Evolutionary conservation across 2,113 vertebrate species (phyloP).

Genomic region (Mus pahari): DNA sequence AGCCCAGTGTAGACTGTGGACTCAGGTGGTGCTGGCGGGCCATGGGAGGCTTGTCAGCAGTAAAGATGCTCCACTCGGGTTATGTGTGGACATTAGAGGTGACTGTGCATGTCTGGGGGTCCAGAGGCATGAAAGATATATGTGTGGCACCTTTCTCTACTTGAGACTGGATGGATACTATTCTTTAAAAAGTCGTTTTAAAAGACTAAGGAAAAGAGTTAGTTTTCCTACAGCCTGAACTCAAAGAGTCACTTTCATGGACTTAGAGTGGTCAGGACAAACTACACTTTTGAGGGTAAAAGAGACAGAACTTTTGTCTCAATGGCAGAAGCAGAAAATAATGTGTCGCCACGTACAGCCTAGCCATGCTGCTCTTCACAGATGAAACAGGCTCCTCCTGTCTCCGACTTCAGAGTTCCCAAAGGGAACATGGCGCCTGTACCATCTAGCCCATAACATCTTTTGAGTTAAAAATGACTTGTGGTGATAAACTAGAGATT

Average conservation of each 20-base stretch:
- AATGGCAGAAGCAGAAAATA: not conserved
- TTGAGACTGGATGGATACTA: not conserved
- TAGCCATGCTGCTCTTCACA: accelerated
- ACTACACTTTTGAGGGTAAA: not conserved
- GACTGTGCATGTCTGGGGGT: too few relatives aligned
- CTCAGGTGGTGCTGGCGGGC: not conserved
- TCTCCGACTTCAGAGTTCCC: not conserved
- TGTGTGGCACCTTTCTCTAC: too few relatives aligned
- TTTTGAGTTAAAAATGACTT: not conserved
- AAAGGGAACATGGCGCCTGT: not conserved
- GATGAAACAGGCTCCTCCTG: accelerated
- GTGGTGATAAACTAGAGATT: not conserved
- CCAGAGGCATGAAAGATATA: accelerated
- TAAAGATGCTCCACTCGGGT: not conserved
- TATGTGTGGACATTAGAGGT: too few relatives aligned
- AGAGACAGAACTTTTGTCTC: not conserved
- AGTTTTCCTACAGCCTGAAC: not conserved
- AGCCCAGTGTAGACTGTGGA: accelerated
- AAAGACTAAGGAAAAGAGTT: not conserved
- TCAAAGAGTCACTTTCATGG: not conserved
- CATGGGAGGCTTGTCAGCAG: accelerated
- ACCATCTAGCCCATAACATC: not conserved
- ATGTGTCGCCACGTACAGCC: not conserved
- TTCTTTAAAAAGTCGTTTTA: not conserved
- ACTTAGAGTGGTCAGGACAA: not conserved